Base-by-base conservation (phyloP, 2,888 invertebrate species). In the Megaustenia siamemsis region DNA sequence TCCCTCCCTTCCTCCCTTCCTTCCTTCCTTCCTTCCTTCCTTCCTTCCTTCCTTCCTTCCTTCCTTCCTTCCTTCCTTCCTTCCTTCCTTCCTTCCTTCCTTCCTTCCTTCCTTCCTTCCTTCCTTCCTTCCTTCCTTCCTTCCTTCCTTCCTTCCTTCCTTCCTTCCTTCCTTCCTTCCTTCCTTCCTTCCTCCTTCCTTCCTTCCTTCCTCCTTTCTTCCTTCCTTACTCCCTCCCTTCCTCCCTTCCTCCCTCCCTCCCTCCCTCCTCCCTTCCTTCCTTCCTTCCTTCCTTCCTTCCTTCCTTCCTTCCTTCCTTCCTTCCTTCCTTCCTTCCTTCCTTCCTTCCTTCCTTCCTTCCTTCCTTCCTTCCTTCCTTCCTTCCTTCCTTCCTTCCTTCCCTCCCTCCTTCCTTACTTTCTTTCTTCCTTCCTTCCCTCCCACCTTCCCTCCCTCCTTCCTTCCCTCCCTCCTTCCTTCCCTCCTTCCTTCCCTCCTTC, bases 391-490 rank as follows among this genome's bases (percentile, higher is more conserved):
- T 75, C n/a, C 43, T 28, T 75, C 43, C 43, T 45, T 45, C 15
- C n/a, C 32, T 45, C n/a, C 49, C 18, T 49, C 49, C 18, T 49
- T 18, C 18, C 18, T 18, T 49, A 12, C 49, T 49, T 49, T 18
- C 43, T 43, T 32, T 43, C 24, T 45, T 45, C 24, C 43, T 49
- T 45, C 45, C 24, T 45, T n/a, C n/a, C 43, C 45, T 75, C n/a
- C 43, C n/a, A 43, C 75, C 43, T 43, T 45, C n/a, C 32, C 45
- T 75, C 24, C 24, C 24, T 43, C 24, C 63, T 38, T 40, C 32
- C 45, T 32, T 80, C 49, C 68, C 49, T 80, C 69, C 68, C 49
- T 68, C 69, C 68, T 68, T 80, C 43, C 68, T 68, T 80, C 69
- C 68, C 28, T 68, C 28, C 43, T 43, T 63, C 40, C 38, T 24